These are phyloP conservation scores for Schizotus pectinicornis DNA, from an alignment of 2,888 invertebrate species.

Conservation along the genomic window DNA sequence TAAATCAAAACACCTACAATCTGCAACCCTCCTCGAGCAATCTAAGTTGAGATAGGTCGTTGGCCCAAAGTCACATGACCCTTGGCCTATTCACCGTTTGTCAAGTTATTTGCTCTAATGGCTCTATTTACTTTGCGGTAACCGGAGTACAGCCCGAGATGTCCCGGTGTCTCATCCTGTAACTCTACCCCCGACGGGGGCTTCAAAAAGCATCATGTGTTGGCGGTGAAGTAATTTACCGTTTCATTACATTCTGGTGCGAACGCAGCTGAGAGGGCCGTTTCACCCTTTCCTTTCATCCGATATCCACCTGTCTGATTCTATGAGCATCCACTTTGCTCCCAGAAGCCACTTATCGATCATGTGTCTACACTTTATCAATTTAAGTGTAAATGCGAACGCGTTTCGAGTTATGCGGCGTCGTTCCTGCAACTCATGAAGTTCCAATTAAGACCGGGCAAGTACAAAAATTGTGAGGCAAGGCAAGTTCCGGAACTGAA, in stretches of 20 bases:
- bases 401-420: too few relatives aligned
- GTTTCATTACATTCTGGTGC: slow-evolving; percentile 29
- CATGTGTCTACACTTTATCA: slow-evolving; percentile 11
- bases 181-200: neutral
- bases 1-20: too few relatives aligned
- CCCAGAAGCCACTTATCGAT: slow-evolving; percentile 21
- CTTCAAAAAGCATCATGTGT: slow-evolving; percentile 31
- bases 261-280: slow-evolving; percentile 30
- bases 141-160: neutral
- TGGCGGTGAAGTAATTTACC: slow-evolving; percentile 31
- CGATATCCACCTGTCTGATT: slow-evolving; percentile 29
- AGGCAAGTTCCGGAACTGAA: too few relatives aligned
- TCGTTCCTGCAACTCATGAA: too few relatives aligned
- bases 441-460: too few relatives aligned
- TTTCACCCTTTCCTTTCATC: slow-evolving; percentile 27
- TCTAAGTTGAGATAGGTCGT: too few relatives aligned
- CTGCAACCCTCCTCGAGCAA: too few relatives aligned
- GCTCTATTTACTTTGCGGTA: neutral
- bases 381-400: slow-evolving; percentile 4
- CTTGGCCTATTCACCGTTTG: too few relatives aligned
- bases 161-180: neutral
- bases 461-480: too few relatives aligned
- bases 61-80: too few relatives aligned
- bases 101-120: neutral
- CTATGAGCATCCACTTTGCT: slow-evolving; percentile 13